phyloP scores from a whole-genome alignment of 2,797 vertebrate genomes.

The Diglossa cyanea region DNA sequence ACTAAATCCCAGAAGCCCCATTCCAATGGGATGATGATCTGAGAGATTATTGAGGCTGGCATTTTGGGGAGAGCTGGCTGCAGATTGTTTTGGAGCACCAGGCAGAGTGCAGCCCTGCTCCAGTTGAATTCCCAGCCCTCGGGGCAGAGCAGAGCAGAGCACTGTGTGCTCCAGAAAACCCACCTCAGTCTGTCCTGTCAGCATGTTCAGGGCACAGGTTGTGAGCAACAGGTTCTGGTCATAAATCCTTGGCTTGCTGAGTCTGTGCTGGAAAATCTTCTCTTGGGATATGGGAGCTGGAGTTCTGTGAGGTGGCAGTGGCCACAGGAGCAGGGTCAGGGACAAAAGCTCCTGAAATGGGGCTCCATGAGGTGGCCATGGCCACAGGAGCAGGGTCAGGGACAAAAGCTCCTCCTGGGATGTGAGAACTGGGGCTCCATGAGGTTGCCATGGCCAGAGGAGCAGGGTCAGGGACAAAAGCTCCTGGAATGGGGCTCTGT shows the following conservation, averaged over 20 bases:
- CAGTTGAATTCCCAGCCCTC: not conserved
- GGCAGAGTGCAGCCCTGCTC: not conserved
- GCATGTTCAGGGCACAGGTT: not conserved
- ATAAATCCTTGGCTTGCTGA: rapidly evolving
- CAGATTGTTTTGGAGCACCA: not conserved
- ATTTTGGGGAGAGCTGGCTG: not conserved
- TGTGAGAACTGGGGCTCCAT: no score
- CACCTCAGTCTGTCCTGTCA: not conserved
- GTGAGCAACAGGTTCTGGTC: not conserved
- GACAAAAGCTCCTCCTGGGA: not conserved
- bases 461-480: no score
- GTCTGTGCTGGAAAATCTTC: not conserved
- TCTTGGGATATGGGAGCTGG: not conserved
- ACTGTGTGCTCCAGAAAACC: not conserved
- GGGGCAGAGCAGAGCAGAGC: not conserved
- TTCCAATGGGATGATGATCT: not conserved
- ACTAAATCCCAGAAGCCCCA: not conserved
- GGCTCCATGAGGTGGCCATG: not conserved
- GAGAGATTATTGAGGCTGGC: not conserved
- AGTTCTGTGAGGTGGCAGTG: not conserved
- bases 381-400: not conserved
- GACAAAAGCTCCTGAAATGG: not conserved
- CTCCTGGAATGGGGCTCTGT: no score
- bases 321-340: not conserved
- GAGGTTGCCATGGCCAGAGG: no score